phyloP scores from a whole-genome alignment of 2,797 vertebrate species.

The Falco concolor region DNA sequence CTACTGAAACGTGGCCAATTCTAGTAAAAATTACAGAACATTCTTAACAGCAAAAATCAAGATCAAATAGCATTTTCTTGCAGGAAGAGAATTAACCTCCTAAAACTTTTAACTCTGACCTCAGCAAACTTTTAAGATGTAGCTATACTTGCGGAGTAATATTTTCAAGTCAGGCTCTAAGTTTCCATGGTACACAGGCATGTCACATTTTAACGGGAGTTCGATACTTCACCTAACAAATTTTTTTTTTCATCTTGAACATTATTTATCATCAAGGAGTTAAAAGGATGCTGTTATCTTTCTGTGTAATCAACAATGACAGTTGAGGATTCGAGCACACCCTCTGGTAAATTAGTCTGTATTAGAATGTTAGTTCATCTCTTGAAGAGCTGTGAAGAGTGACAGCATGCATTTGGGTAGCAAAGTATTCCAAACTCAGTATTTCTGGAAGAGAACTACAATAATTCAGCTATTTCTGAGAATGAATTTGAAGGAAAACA shows the following conservation, averaged over 20 bases:
- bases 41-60: background rate
- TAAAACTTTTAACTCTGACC: background rate
- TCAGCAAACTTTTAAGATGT: background rate
- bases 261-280: background rate
- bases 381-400: background rate
- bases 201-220: background rate
- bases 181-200: background rate
- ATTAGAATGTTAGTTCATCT: background rate
- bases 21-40: background rate
- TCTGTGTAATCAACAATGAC: background rate
- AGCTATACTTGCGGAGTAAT: background rate
- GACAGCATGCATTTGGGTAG: background rate
- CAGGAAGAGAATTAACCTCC: background rate
- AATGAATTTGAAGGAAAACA: background rate
- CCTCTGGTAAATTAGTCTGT: background rate
- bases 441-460: background rate
- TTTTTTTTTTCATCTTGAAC: background rate
- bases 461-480: background rate
- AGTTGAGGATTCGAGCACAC: background rate
- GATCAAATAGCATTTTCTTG: background rate
- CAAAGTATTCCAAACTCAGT: background rate
- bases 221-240: background rate
- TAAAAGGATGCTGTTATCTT: background rate
- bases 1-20: background rate
- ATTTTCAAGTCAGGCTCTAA: background rate